phyloP scores from a whole-genome alignment of 1,140 invertebrate genomes.

The Charaxes varanes region DNA sequence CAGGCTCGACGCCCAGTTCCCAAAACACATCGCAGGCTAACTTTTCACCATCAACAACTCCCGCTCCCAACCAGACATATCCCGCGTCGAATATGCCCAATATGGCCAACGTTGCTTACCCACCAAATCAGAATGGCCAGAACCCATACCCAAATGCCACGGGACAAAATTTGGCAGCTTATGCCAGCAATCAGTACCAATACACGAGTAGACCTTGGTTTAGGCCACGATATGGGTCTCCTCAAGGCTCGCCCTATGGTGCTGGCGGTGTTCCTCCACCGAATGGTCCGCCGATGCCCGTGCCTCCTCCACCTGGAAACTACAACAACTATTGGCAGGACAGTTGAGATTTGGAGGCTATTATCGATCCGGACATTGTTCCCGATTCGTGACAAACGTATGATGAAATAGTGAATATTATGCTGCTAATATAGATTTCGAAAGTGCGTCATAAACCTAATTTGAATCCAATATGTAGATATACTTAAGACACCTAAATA shows the following conservation, averaged over 20 bases:
- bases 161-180: conserved; percentile 62
- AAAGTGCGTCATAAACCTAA: too few species aligned
- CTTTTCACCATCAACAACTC: conserved; percentile 56
- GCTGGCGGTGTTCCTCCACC: conserved; percentile 38
- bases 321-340: conserved; percentile 68
- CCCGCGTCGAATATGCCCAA: conserved; percentile 33
- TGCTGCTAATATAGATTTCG: conserved; percentile 1
- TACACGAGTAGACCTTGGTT: conserved; percentile 59
- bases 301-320: conserved; percentile 46
- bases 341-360: conserved; percentile 49
- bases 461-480: too few species aligned
- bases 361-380: conserved; percentile 25
- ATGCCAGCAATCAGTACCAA: conserved; percentile 60
- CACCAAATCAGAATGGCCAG: conserved; percentile 44
- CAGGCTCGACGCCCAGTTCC: conserved; percentile 25
- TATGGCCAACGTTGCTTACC: conserved; percentile 45
- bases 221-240: conserved; percentile 52
- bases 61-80: conserved; percentile 51
- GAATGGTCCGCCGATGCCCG: conserved; percentile 43
- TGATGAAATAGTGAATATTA: neutral
- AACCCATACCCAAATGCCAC: conserved; percentile 64
- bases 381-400: conserved; percentile 22
- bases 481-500: too few species aligned
- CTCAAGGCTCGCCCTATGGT: conserved; percentile 52
- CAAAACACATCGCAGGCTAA: conserved; percentile 44